Percentiles rank a stretch among this genome's conserved stretches.
Evolutionary conservation across 2,113 vertebrate species (phyloP).

Genomic region (Fregetta grallaria): DNA sequence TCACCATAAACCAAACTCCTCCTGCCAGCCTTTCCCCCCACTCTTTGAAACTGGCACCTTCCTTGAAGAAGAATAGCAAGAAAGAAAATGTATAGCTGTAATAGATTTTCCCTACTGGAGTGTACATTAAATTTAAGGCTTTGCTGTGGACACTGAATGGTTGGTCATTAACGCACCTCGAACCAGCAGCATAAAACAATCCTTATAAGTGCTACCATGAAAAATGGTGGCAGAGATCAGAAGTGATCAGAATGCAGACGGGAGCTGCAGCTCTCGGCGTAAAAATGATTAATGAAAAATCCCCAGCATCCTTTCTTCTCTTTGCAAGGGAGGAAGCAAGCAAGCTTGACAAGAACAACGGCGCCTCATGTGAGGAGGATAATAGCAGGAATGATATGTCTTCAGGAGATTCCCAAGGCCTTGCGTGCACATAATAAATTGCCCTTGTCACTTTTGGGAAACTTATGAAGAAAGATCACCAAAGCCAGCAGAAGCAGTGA

Average conservation of each 20-base stretch:
- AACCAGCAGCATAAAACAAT: constrained; percentile 15
- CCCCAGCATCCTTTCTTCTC: constrained; percentile 6
- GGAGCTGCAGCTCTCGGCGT: not conserved
- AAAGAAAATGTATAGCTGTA: not conserved
- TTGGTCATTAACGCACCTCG: not conserved
- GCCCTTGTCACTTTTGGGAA: constrained; percentile 32
- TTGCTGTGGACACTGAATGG: not conserved
- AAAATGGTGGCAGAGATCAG: constrained; percentile 29
- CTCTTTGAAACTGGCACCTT: not conserved
- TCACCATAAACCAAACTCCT: not conserved
- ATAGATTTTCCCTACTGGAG: not conserved
- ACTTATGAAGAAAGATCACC: constrained; percentile 16
- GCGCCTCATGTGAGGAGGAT: not conserved
- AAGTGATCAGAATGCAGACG: constrained; percentile 44
- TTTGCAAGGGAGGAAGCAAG: not conserved
- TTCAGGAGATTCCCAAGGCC: constrained; percentile 47
- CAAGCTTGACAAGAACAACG: constrained; percentile 22
- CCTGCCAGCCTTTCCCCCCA: not conserved
- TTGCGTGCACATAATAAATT: constrained; percentile 11
- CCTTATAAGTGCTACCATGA: constrained; percentile 1
- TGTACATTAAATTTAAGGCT: not conserved
- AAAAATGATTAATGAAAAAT: constrained; percentile 45
- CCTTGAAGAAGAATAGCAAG: not conserved
- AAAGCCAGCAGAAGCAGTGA: not conserved
- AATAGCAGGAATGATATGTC: constrained; percentile 26